A percentile compares a stretch with the other conserved stretches of the same genome.
These are phyloP conservation scores for Schlechtendalia chinensis DNA, from an alignment of 1,140 invertebrate genomes.

Conservation along the genomic window DNA sequence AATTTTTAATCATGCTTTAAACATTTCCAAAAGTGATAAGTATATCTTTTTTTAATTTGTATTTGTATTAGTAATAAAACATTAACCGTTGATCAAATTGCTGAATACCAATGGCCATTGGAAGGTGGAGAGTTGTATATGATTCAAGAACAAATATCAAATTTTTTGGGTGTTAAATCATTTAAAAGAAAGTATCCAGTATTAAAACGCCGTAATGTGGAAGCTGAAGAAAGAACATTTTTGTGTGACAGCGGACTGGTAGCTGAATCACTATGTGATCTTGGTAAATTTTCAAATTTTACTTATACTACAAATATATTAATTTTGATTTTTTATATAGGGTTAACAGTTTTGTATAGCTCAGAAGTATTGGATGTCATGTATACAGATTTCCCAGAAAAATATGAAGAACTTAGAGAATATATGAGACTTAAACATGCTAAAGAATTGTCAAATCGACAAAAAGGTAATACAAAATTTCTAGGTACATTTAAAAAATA, in stretches of 20 bases:
- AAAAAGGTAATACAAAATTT: conserved; percentile 59
- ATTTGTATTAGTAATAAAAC: conserved; percentile 57
- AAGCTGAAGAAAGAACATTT: conserved; percentile 86
- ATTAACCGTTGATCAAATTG: conserved; percentile 80
- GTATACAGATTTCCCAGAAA: conserved; percentile 90
- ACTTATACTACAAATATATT: not conserved
- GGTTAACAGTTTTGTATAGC: conserved; percentile 85
- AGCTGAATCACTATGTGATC: conserved; percentile 87
- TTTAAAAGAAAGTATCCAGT: conserved; percentile 95
- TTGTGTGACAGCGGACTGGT: conserved; percentile 80
- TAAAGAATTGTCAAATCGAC: conserved; percentile 69
- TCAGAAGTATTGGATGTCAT: conserved; percentile 92
- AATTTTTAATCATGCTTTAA: conserved; percentile 50
- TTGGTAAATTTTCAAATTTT: conserved; percentile 62
- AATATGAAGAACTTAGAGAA: conserved; percentile 88
- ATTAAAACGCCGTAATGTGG: conserved; percentile 76
- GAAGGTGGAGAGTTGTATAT: conserved; percentile 74
- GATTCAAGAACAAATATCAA: conserved; percentile 89
- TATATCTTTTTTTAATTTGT: not conserved
- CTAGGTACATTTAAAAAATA: not conserved
- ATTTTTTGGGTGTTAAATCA: conserved; percentile 88
- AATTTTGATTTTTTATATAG: conserved; percentile 56
- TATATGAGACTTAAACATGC: conserved; percentile 78
- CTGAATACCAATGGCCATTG: conserved; percentile 91
- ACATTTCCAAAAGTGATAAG: not conserved